Conservation (phyloP, 2,113 vertebrate genomes). For the Athene cunicularia region DNA sequence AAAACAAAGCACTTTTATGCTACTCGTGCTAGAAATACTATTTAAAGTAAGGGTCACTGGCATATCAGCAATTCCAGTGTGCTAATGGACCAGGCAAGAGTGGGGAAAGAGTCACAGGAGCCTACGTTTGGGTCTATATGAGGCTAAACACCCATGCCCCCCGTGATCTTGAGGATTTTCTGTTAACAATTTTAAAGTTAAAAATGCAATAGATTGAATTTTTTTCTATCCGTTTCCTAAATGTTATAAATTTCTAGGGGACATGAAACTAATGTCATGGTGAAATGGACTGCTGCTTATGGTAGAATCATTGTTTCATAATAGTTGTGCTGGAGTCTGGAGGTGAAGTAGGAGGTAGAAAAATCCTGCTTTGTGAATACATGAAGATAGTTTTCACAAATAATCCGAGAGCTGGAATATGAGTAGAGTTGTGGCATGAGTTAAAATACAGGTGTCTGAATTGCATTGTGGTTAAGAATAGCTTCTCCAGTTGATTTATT, state of each 20-base stretch:
- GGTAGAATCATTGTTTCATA: not conserved
- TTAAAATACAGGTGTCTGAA: not conserved
- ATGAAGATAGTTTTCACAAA: not conserved
- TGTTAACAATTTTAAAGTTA: not conserved
- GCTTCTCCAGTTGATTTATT: not conserved
- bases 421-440: not conserved
- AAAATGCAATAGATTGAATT: not conserved
- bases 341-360: not conserved
- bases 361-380: not conserved
- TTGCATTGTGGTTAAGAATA: not conserved
- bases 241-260: not conserved
- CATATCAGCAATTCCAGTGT: not conserved
- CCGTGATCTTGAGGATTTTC: not conserved
- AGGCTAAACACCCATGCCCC: accelerated
- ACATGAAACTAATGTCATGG: not conserved
- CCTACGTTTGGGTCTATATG: not conserved
- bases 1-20: not conserved
- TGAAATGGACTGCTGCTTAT: not conserved
- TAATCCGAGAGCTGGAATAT: not conserved
- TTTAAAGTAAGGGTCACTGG: not conserved
- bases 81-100: not conserved
- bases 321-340: not conserved
- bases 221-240: not conserved
- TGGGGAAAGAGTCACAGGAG: not conserved
- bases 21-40: not conserved